phyloP scores from a whole-genome alignment of 2,113 vertebrate species.

The Pomatorhinus ruficollis region DNA sequence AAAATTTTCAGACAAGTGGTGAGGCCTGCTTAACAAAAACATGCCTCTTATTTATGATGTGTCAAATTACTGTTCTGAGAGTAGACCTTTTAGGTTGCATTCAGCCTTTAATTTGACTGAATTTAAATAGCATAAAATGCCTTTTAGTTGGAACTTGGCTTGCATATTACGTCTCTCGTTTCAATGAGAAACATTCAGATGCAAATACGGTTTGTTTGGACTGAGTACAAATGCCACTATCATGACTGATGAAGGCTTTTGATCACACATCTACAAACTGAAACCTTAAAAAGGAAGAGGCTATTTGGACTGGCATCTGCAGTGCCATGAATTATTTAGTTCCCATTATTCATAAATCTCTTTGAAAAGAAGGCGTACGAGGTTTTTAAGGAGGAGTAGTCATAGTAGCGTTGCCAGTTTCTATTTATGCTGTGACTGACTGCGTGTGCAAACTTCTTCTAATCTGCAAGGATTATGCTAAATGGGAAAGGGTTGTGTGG shows the following conservation, averaged over 20 bases:
- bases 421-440: conserved; percentile 9
- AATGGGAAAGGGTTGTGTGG: not conserved
- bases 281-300: conserved; percentile 76
- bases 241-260: conserved; percentile 83
- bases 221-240: conserved; percentile 80
- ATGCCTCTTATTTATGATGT: conserved; percentile 74
- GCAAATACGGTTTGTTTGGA: conserved; percentile 89
- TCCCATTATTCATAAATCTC: conserved; percentile 76
- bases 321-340: conserved; percentile 80
- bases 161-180: conserved; percentile 82
- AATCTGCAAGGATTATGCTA: not conserved
- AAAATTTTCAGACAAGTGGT: conserved; percentile 72
- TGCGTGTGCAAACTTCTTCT: conserved; percentile 5
- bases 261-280: conserved; percentile 78
- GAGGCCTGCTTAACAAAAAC: conserved; percentile 65
- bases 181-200: conserved; percentile 91
- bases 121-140: conserved; percentile 79
- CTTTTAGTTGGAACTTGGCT: conserved; percentile 78
- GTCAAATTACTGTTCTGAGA: conserved; percentile 78
- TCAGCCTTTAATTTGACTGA: conserved; percentile 80
- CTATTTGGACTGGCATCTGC: conserved; percentile 77
- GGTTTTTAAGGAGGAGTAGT: conserved; percentile 63
- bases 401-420: conserved; percentile 43
- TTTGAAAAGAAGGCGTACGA: conserved; percentile 73
- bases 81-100: conserved; percentile 78